Base-by-base conservation (phyloP, 2,888 invertebrate species). In the Hylaea fasciaria region DNA sequence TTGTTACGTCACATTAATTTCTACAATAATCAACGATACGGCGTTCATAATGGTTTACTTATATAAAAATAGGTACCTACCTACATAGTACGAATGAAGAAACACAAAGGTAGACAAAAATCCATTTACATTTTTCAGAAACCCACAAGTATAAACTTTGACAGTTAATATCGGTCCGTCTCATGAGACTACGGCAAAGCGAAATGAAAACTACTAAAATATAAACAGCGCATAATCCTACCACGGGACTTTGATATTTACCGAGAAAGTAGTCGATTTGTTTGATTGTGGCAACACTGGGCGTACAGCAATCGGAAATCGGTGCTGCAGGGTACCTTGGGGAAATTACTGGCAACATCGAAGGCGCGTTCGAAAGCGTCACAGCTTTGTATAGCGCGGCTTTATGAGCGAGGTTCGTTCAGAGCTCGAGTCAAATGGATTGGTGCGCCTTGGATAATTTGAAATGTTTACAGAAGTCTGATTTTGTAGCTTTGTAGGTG, bases 331-430 rank as follows among this genome's bases (percentile, higher is more conserved):
- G 55, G 72, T 70, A 69, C 86, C 87, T 64, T 65, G 75, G 87
- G 86, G 87, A 87, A 87, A 87, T 87, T 82, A 87, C 68, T 55
- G 69, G 73, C 74, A 70, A 73, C 72, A 75, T 74, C 69, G 63
- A 44, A 64, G 60, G 62, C 66, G 61, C 61, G 65, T 64, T 62
- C 63, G 10, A 48, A 61, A 61, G 51, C 63, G 65, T 47, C 29
- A 41, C 49, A 70, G 58, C 70, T 73, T 70, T 69, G 56, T 56
- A 48, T 52, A 60, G 54, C 40, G 37, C 13, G 14, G 47, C 44
- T 60, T 52, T 49, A 46, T 53, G 48, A 37, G 47, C 49, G 44
- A 29, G 22, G 40, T 39, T 35, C 52, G 37, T 49, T 56, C 5
- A 22, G 5, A 22, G 22, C 22, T 65, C 57, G 46, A 62, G 37